Conservation (phyloP, 2,888 invertebrate genomes). For the Galerucella pusilla region DNA sequence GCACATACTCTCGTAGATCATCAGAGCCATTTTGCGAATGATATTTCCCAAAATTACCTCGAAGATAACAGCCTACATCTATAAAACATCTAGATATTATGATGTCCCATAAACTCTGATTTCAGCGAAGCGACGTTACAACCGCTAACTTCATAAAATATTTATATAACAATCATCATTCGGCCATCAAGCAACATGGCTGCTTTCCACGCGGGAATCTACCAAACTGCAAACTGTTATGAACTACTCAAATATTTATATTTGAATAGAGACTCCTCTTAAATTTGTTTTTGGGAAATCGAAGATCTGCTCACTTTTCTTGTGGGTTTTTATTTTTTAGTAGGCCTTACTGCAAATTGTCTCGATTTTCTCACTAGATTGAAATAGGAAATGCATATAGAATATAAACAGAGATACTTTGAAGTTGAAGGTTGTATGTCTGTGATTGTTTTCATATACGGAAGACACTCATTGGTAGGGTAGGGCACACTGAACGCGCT, state of each 20-base stretch:
- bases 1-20: slow-evolving; percentile 51
- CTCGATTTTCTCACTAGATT: slow-evolving; percentile 19
- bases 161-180: slow-evolving; percentile 68
- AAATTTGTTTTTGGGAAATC: slow-evolving; percentile 63
- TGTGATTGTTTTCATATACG: no score
- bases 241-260: slow-evolving; percentile 66
- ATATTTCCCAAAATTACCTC: slow-evolving; percentile 61
- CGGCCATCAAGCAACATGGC: slow-evolving; percentile 67
- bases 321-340: slow-evolving; percentile 35
- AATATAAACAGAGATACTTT: no score
- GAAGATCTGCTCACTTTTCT: slow-evolving; percentile 48
- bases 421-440: no score
- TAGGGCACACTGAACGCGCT: no score
- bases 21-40: slow-evolving; percentile 58
- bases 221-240: slow-evolving; percentile 65
- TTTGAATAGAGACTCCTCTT: slow-evolving; percentile 66
- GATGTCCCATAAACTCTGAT: slow-evolving; percentile 67
- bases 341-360: slow-evolving; percentile 39
- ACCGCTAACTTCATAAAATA: slow-evolving; percentile 61
- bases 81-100: slow-evolving; percentile 66
- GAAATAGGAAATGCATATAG: slow-evolving; percentile 4
- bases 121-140: slow-evolving; percentile 62
- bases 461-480: no score
- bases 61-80: slow-evolving; percentile 63
- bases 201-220: slow-evolving; percentile 60